Conservation (phyloP, 2,113 vertebrate species). For the Athene noctua region DNA sequence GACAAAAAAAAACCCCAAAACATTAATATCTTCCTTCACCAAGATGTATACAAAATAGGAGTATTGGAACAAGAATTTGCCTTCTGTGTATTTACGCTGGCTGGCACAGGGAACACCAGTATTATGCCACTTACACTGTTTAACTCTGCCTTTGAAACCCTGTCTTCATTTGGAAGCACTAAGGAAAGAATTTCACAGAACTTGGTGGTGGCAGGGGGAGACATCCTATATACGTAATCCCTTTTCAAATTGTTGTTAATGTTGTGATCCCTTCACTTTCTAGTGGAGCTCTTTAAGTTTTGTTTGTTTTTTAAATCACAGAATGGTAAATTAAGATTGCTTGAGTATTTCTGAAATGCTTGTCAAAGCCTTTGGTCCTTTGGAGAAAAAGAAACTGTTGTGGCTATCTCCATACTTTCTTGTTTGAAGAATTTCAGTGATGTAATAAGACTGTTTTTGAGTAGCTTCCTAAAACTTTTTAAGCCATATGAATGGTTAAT, state of each 20-base stretch:
- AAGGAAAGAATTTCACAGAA: neutral
- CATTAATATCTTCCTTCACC: neutral
- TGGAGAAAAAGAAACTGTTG: neutral
- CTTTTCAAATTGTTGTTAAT: neutral
- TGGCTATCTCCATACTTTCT: neutral
- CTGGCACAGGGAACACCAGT: neutral
- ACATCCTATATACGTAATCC: neutral
- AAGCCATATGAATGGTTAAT: neutral
- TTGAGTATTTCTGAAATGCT: neutral
- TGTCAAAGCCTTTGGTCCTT: neutral
- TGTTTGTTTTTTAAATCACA: neutral
- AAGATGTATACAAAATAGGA: neutral
- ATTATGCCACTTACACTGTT: neutral
- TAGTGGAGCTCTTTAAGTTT: neutral
- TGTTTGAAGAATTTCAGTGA: neutral
- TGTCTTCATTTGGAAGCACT: neutral
- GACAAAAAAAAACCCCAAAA: neutral
- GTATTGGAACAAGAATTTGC: neutral
- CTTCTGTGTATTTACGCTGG: neutral
- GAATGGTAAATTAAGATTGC: neutral
- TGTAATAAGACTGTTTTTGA: neutral
- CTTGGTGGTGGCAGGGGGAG: fast-evolving
- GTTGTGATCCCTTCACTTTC: neutral
- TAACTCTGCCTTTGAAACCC: neutral
- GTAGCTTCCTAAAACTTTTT: neutral